Evolutionary conservation across 2,113 vertebrate genomes (phyloP).

Genomic region (Colistium nudipinnis): DNA sequence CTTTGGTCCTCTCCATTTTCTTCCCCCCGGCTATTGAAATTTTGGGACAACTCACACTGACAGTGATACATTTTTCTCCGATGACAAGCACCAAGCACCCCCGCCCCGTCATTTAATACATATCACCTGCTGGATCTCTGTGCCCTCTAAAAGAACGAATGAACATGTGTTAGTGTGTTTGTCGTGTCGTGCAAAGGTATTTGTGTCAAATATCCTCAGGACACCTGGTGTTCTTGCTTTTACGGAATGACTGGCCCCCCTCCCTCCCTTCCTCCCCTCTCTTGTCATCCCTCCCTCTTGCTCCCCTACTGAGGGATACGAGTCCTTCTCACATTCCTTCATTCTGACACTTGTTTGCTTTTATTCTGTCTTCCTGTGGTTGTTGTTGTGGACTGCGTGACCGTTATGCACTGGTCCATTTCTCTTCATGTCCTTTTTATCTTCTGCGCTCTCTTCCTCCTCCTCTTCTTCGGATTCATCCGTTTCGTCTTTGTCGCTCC

Average conservation of each 20-base stretch:
- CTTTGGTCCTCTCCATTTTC: constrained; percentile 52
- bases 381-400: constrained; percentile 87
- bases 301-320: constrained; percentile 39
- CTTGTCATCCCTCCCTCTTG: constrained; percentile 37
- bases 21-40: constrained; percentile 25
- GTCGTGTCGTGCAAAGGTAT: constrained; percentile 53
- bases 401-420: constrained; percentile 87
- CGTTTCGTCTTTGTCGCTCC: constrained; percentile 93
- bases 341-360: constrained; percentile 17
- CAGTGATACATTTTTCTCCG: constrained; percentile 33
- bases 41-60: constrained; percentile 32
- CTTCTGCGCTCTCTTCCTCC: constrained; percentile 85
- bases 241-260: constrained; percentile 31
- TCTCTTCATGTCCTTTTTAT: constrained; percentile 73
- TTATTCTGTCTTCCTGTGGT: constrained; percentile 86
- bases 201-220: constrained; percentile 53
- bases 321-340: constrained; percentile 49
- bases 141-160: constrained; percentile 50
- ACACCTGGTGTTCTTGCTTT: constrained; percentile 55
- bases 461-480: constrained; percentile 91
- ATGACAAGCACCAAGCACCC: constrained; percentile 32
- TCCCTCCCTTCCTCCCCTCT: background rate
- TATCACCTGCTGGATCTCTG: constrained; percentile 47
- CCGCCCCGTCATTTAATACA: constrained; percentile 34
- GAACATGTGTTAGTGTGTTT: constrained; percentile 37